Base-by-base conservation (phyloP, 2,888 invertebrate species). In the Hydroisotoma schaefferi region DNA sequence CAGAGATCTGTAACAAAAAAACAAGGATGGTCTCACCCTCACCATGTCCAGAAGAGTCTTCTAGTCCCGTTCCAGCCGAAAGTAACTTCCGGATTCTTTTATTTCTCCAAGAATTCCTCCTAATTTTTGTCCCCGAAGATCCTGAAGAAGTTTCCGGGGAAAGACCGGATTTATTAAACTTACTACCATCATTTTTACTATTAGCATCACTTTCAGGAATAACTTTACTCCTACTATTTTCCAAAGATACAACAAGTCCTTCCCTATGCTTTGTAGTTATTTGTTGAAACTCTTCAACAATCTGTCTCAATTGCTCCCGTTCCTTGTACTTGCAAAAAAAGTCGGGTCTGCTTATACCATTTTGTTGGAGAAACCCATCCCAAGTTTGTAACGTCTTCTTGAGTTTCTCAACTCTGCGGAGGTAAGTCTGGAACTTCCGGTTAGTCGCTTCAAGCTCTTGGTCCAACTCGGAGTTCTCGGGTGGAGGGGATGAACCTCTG, bases 281-380 rank as follows among this genome's bases (percentile, higher is more conserved):
- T 49, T 64, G 59, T 23, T 68, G 64, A 51, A 70, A 67, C 46
- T 70, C 65, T 37, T 67, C 64, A 25, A 70, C 63, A 47, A 66
- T 66, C 46, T 66, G 61, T 22, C 66, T 59, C n/a, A 70, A 53
- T 15, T 59, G 58, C 37, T 70, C 67, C 2, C 65, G 55, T 28
- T 70, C 64, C 54, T 65, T 66, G 40, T 65, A 63, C 10, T 63
- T 46, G 23, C 65, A 61, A 48, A 65, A 64, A 40, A 67, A 64
- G 43, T 69, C 67, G 2, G 67, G 65, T 10, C 67, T 60, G 51
- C 59, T 60, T 26, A 69, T 63, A 5, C 65, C 65, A 51, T 69
- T 66, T 18, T 63, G 56, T 4, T 40, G 44, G 4, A 70, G 53
- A 38, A 70, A 68, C 29, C 52, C 60, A 25, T 70, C 67, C 70